Percentiles rank a stretch among this genome's conserved stretches.
Evolutionary conservation across 2,888 invertebrate genomes (phyloP).

Genomic region (Parnassius mnemosyne): DNA sequence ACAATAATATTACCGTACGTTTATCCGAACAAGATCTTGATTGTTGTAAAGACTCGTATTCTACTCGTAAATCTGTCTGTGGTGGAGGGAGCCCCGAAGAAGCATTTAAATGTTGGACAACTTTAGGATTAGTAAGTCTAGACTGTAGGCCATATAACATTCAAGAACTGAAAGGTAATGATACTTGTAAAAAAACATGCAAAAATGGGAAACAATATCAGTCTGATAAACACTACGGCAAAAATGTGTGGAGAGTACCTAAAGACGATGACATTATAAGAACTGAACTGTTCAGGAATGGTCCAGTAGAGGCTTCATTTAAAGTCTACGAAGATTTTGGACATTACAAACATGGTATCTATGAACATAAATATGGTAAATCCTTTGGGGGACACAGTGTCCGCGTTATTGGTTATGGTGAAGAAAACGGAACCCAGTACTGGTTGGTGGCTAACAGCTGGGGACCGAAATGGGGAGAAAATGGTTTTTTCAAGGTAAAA

Average conservation of each 20-base stretch:
- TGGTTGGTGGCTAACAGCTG: conserved; percentile 93
- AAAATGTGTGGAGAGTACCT: conserved; percentile 75
- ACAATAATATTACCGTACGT: conserved; percentile 81
- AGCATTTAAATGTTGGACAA: conserved; percentile 89
- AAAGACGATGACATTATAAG: conserved; percentile 49
- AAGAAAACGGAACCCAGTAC: conserved; percentile 83
- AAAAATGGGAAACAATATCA: conserved; percentile 82
- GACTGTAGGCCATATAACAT: conserved; percentile 90
- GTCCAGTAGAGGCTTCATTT: conserved; percentile 90
- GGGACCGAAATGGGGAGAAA: conserved; percentile 91
- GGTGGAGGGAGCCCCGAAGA: conserved; percentile 84
- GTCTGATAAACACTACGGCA: conserved; percentile 84
- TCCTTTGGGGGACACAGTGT: conserved; percentile 88
- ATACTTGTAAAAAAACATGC: conserved; percentile 84
- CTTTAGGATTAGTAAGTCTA: conserved; percentile 87
- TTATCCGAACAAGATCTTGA: conserved; percentile 85
- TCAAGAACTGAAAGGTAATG: conserved; percentile 80
- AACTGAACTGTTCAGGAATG: conserved; percentile 85
- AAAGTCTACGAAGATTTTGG: conserved; percentile 88
- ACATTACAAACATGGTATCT: conserved; percentile 84
- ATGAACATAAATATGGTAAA: conserved; percentile 82
- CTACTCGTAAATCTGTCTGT: conserved; percentile 76
- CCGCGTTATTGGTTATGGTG: conserved; percentile 89
- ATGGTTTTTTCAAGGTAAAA: conserved; percentile 69
- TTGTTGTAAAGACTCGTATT: conserved; percentile 74